A percentile compares a stretch with the other conserved stretches of the same genome.
phyloP scores from a whole-genome alignment of 1,140 invertebrate genomes.

The Diachasma alloeum region DNA sequence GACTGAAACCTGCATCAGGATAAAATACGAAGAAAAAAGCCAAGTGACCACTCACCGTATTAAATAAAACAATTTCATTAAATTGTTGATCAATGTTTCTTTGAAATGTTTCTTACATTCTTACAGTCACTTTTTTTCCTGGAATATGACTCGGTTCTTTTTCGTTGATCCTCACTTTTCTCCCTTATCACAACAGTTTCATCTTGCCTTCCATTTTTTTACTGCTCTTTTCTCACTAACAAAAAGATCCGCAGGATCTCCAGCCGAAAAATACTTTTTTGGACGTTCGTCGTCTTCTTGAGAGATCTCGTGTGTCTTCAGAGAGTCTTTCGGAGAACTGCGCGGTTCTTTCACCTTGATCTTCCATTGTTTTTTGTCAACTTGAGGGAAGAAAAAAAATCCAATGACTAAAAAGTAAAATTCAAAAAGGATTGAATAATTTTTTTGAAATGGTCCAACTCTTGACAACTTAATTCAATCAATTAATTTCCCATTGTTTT shows the following conservation, averaged over 20 bases:
- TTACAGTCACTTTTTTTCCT: neutral
- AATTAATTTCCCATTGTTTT: neutral
- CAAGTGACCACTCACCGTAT: neutral
- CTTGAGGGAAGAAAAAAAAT: neutral
- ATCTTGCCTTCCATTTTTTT: neutral
- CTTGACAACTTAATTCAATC: slow-evolving; percentile 2
- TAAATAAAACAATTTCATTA: slow-evolving; percentile 5
- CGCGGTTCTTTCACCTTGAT: slow-evolving; percentile 13
- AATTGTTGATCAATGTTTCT: neutral
- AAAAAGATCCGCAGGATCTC: slow-evolving; percentile 9
- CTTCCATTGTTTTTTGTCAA: neutral
- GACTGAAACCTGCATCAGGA: slow-evolving; percentile 22
- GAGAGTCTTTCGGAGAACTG: neutral
- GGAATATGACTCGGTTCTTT: neutral
- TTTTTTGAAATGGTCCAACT: neutral
- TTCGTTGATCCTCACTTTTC: neutral
- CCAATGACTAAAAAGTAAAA: neutral
- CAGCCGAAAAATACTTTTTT: neutral
- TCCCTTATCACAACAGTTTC: neutral
- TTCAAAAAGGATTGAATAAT: neutral
- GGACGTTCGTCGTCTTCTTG: slow-evolving; percentile 2
- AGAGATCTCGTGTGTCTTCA: slow-evolving; percentile 12
- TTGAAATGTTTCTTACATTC: too few relatives aligned
- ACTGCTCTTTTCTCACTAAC: neutral
- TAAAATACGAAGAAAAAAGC: slow-evolving; percentile 5